Conservation (phyloP, 1,140 invertebrate species). For the Antheraea mylitta region DNA sequence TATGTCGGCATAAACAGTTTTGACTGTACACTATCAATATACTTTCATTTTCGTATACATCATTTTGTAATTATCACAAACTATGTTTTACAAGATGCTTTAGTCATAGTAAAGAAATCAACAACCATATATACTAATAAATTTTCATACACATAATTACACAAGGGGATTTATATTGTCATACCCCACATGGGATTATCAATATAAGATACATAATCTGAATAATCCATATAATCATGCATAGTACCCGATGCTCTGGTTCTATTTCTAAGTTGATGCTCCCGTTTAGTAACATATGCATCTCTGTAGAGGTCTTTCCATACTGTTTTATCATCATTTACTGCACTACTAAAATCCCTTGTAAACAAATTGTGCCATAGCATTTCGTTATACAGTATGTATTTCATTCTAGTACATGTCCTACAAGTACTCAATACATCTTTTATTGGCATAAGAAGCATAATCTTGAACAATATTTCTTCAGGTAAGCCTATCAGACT, state of each 20-base stretch:
- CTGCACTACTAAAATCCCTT: conserved; percentile 46
- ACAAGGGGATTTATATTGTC: conserved; percentile 25
- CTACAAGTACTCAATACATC: conserved; percentile 48
- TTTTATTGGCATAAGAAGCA: conserved; percentile 38
- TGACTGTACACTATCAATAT: too few species aligned
- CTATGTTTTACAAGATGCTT: too few species aligned
- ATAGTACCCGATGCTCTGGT: conserved; percentile 27
- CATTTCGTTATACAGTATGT: conserved; percentile 37
- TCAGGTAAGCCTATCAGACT: conserved; percentile 68
- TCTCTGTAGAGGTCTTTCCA: conserved; percentile 52
- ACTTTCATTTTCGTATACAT: too few species aligned
- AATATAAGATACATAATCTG: conserved; percentile 46
- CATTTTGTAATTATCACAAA: too few species aligned
- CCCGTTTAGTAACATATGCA: conserved; percentile 27
- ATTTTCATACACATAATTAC: background rate
- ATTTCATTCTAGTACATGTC: conserved; percentile 50
- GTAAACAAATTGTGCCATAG: conserved; percentile 57
- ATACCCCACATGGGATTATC: conserved; percentile 49
- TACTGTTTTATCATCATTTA: conserved; percentile 23
- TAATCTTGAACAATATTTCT: conserved; percentile 54
- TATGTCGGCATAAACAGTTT: too few species aligned
- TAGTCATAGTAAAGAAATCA: too few species aligned
- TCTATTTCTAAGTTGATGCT: conserved; percentile 24
- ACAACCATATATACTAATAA: too few species aligned
- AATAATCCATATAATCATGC: conserved; percentile 46